Percentiles rank a stretch among this genome's conserved stretches.
These are phyloP conservation scores for Spheniscus humboldti DNA, from an alignment of 2,797 vertebrate genomes.

Conservation along the genomic window DNA sequence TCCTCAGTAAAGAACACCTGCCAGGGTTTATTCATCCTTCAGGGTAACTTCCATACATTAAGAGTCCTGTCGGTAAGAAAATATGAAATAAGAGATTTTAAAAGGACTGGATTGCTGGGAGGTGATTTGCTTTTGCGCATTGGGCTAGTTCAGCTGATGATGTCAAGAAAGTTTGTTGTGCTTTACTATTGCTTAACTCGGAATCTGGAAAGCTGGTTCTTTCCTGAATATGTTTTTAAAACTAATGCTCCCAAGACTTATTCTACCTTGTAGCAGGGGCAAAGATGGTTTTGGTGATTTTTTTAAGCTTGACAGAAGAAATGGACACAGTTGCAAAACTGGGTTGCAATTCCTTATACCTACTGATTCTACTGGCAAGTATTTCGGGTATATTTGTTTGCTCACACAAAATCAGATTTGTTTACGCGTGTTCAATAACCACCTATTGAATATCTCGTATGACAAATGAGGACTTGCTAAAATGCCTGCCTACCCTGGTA, in stretches of 20 bases:
- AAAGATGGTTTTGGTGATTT: neutral
- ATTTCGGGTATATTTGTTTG: neutral
- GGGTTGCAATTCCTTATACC: neutral
- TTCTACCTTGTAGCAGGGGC: neutral
- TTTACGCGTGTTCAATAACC: neutral
- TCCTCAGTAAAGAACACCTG: constrained; percentile 22
- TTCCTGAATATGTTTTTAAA: neutral
- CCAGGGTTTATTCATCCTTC: neutral
- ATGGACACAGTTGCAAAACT: neutral
- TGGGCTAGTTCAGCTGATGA: neutral
- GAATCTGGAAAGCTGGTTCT: neutral
- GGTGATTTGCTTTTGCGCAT: neutral
- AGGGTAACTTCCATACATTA: neutral
- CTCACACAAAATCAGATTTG: neutral
- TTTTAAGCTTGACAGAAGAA: neutral
- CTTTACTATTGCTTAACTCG: neutral
- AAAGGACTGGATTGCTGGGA: neutral
- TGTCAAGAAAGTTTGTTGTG: neutral
- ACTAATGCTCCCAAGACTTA: neutral
- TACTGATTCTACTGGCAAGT: neutral
- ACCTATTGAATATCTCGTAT: neutral
- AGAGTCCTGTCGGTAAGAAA: neutral
- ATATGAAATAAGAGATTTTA: neutral
- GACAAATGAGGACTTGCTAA: neutral
- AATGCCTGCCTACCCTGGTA: neutral